Base-by-base conservation (phyloP, 2,888 invertebrate genomes). In the Lathronympha strigana region DNA sequence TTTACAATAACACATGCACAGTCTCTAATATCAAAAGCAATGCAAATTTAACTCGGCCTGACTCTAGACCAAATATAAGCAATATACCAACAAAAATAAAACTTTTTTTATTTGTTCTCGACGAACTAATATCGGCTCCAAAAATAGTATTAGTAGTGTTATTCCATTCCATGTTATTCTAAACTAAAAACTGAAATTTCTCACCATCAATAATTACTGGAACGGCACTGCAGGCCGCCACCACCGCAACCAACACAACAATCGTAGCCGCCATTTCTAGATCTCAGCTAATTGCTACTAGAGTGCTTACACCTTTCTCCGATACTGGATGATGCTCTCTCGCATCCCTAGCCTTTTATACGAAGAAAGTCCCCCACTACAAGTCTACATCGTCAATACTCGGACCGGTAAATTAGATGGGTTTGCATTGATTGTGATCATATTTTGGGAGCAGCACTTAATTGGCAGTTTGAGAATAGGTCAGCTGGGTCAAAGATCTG, bases 341-440 rank as follows among this genome's bases (percentile, higher is more conserved):
- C 85, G 85, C 84, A 82, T 84, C 87, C 81, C 80, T 76, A 79
- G 73, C 80, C 78, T 84, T 90, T 84, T 90, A 91, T 91, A 90
- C 84, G 76, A 77, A 74, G 77, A 77, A 78, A 74, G 78, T 76
- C 69, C 83, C 87, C 87, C 90, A 88, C 84, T 88, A 79, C 55
- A 69, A 74, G 76, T 40, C 40, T 43, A 19, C 38, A 82, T 81
- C 82, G 80, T 84, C 85, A 84, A 82, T 83, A 81, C 79, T 80
- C 78, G 76, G 75, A 86, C 87, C 87, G 83, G 88, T 90, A 87
- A 82, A 79, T 83, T 77, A 80, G 77, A 84, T 78, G 72, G 72
- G 72, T 76, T 72, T 79, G 74, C 77, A 70, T 73, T 78, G 78
- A 79, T 81, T 71, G 80, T 80, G 78, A 78, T 69, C 77, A 79